Conservation (phyloP, 2,888 invertebrate species). For the Colostygia pectinataria region DNA sequence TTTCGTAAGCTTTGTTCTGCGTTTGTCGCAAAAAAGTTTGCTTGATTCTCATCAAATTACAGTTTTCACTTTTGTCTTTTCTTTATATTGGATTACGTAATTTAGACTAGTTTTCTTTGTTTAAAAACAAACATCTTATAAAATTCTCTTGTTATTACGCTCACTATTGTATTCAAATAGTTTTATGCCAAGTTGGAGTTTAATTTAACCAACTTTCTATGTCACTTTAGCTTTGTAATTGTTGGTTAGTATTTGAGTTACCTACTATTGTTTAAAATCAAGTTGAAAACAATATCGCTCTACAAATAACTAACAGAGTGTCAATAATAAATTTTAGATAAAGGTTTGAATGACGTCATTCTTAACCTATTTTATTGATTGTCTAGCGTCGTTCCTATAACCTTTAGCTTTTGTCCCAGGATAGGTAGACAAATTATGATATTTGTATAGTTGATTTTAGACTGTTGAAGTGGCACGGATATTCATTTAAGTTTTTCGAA, state of each 20-base stretch:
- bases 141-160: conserved; percentile 27
- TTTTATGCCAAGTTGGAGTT: conserved; percentile 22
- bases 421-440: conserved; percentile 22
- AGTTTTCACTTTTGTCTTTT: conserved; percentile 43
- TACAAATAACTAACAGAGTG: conserved; percentile 24
- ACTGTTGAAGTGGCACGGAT: conserved; percentile 26
- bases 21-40: conserved; percentile 35
- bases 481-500: conserved; percentile 29
- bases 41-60: conserved; percentile 48
- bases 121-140: conserved; percentile 18
- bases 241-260: conserved; percentile 14
- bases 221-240: conserved; percentile 17
- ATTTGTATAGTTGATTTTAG: conserved; percentile 16
- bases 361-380: conserved; percentile 28
- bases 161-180: conserved; percentile 26
- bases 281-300: conserved; percentile 10
- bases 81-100: conserved; percentile 38
- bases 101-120: conserved; percentile 24
- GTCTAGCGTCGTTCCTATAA: conserved; percentile 24
- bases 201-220: conserved; percentile 20
- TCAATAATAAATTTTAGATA: conserved; percentile 48
- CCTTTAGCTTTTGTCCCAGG: conserved; percentile 28
- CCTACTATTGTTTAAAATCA: background rate
- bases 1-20: conserved; percentile 21
- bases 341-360: conserved; percentile 42